phyloP scores from a whole-genome alignment of 2,888 invertebrate species.

The Spilosoma lubricipeda region DNA sequence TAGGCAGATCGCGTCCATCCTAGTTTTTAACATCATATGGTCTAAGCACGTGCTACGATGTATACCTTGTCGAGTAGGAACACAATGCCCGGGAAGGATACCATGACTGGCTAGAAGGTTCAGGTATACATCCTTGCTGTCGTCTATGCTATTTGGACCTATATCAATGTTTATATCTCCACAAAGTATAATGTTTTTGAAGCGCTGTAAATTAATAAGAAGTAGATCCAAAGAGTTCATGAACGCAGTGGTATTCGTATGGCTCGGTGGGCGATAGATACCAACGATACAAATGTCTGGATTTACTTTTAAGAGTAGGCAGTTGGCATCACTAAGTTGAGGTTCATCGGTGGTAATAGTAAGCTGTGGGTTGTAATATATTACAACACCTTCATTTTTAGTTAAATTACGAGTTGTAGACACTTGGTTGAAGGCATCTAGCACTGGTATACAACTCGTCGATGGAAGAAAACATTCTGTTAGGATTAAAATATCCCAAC shows the following conservation, averaged over 20 bases:
- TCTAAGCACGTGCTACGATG: neutral
- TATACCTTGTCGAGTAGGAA: neutral
- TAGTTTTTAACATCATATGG: neutral
- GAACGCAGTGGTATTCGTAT: neutral
- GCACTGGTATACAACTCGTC: neutral
- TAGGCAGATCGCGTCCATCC: neutral
- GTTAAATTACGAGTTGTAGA: neutral
- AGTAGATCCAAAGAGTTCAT: neutral
- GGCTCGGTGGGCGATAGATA: neutral
- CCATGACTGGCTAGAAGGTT: neutral
- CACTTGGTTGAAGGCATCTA: neutral
- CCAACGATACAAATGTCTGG: neutral
- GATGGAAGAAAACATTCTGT: neutral
- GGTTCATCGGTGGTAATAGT: neutral
- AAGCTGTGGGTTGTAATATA: neutral
- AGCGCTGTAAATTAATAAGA: neutral
- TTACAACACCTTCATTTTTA: neutral
- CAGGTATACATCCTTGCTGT: neutral
- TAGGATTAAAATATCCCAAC: neutral
- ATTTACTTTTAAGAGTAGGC: neutral
- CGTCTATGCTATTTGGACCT: neutral
- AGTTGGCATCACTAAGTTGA: neutral
- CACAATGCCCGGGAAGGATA: neutral
- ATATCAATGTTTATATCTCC: conserved; percentile 2
- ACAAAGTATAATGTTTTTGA: neutral